Conservation (phyloP, 2,113 vertebrate species). For the Silurus meridionalis region DNA sequence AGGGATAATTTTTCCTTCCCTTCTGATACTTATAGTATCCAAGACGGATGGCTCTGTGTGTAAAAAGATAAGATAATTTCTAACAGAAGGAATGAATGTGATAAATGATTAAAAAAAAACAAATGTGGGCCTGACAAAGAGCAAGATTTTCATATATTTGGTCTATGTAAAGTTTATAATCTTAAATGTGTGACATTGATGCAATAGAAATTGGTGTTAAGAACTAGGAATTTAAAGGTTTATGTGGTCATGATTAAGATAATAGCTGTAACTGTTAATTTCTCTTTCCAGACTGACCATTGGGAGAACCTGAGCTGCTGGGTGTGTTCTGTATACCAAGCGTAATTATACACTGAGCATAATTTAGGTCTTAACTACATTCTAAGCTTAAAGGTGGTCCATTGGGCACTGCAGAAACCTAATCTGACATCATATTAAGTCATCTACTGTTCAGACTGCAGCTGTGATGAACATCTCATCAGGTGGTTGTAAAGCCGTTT, state of each 20-base stretch:
- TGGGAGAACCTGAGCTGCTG: background rate
- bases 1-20: constrained; percentile 8
- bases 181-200: background rate
- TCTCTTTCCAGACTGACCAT: background rate
- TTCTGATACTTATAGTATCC: background rate
- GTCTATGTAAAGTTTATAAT: background rate
- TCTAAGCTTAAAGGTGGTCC: constrained; percentile 18
- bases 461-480: constrained; percentile 62
- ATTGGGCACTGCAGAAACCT: background rate
- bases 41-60: background rate
- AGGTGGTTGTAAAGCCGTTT: constrained; percentile 56
- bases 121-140: background rate
- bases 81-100: background rate
- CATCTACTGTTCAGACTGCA: constrained; percentile 42
- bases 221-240: background rate
- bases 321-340: background rate
- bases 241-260: background rate
- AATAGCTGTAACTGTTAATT: background rate
- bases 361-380: background rate
- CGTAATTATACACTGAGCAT: background rate
- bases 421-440: constrained; percentile 51
- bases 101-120: constrained; percentile 1
- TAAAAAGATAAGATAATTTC: constrained; percentile 5
- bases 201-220: too few relatives aligned
- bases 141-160: background rate